Base-by-base conservation (phyloP, 2,888 invertebrate genomes). In the Scaptomyza caliginosa region DNA sequence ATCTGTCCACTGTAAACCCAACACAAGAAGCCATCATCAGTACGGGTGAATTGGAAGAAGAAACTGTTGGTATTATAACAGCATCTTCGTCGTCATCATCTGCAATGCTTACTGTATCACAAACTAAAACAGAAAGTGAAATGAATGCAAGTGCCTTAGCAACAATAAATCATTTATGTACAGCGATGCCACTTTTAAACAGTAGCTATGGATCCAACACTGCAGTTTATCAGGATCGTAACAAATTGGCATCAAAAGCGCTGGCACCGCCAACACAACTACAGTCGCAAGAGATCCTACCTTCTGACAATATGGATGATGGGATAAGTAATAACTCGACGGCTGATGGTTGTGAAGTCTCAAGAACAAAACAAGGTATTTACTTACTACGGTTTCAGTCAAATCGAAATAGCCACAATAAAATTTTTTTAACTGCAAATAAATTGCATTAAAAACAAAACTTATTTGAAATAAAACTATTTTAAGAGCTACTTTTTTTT, bases 341-440 rank as follows among this genome's bases (percentile, higher is more conserved):
- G 11, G 39, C 62, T 10, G 71, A 80, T 60, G 45, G 51, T 17
- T 69, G 64, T 46, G 68, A 56, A 40, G 45, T 43, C 13, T 54
- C 70, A 8, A 66, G 39, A 17, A 50, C 76, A 5, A 51, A 48
- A 52, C 67, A 73, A 73, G 77, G 82, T 85, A 56, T 39, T 42
- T 32, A n/a, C n/a, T n/a, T n/a, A n/a, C n/a, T n/a, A n/a, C n/a
- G n/a, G n/a, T n/a, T n/a, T n/a, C n/a, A n/a, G n/a, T n/a, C n/a
- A n/a, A n/a, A n/a, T n/a, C n/a, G n/a, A n/a, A n/a, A n/a, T n/a
- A n/a, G n/a, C n/a, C n/a, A n/a, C n/a, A n/a, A n/a, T n/a, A n/a
- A n/a, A n/a, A n/a, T n/a, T n/a, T n/a, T n/a, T n/a, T n/a, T n/a
- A n/a, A 24, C 5, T 24, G 1, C 24, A 24, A 7, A 6, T 24